Conservation (phyloP, 1,140 invertebrate genomes). For the Meloidogyne exigua region DNA sequence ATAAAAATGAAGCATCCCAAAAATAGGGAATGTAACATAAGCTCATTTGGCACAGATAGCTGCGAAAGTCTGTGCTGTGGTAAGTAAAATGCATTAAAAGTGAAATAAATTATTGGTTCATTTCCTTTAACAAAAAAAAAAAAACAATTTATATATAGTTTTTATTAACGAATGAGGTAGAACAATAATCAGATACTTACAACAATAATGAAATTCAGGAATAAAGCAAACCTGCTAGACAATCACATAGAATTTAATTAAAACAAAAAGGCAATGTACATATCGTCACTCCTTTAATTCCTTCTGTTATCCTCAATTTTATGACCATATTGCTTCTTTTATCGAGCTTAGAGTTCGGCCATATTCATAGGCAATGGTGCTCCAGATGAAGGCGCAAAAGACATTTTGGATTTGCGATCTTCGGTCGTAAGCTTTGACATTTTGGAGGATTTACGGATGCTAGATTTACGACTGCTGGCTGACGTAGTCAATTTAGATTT, state of each 20-base stretch:
- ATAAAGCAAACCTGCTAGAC: no score
- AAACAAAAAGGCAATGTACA: no score
- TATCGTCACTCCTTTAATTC: no score
- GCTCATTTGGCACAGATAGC: conserved; percentile 64
- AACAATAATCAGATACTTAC: no score
- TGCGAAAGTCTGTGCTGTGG: conserved; percentile 63
- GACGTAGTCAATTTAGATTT: background rate
- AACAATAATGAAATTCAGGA: no score
- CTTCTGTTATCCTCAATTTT: background rate
- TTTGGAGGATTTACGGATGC: background rate
- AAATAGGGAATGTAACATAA: conserved; percentile 66
- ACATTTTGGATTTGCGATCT: background rate
- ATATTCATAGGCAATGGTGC: background rate
- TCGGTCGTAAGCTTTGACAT: background rate
- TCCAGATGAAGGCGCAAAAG: background rate
- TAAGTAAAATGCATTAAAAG: background rate
- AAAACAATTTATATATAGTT: no score
- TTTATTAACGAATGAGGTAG: no score
- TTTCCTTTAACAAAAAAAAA: background rate
- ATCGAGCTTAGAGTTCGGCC: background rate
- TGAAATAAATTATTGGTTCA: background rate
- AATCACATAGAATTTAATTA: no score
- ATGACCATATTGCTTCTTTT: background rate
- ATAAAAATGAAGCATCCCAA: background rate
- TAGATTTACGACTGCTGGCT: background rate